Base-by-base conservation (phyloP, 2,888 invertebrate species). In the Synanthedon tipuliformis region DNA sequence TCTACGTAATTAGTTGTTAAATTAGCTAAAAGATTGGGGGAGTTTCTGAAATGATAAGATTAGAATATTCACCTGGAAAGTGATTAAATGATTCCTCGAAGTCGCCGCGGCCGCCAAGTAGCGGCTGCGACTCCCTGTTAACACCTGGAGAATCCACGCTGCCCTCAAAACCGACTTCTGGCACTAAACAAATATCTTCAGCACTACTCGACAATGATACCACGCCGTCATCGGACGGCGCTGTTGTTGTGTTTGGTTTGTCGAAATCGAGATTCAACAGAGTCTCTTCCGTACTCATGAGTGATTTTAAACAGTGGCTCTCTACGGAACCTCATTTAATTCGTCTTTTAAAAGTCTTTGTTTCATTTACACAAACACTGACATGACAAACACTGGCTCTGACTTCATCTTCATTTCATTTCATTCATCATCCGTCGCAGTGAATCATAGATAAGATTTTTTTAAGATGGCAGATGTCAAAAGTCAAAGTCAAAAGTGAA, bases 101-200 rank as follows among this genome's bases (percentile, higher is more conserved):
- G 71, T 93, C 93, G 77, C 91, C 91, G 77, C 92, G 92, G 87
- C 94, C 93, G 84, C 95, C 95, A 53, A 98, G 90, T 62, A 98
- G 92, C 77, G 97, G 97, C 89, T 97, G 97, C 86, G 95, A 95
- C 90, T 98, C 98, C 73, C 96, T 91, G 86, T 94, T 94, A 59
- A 92, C 90, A 59, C 93, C 92, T 75, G 93, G 91, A 52, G 93
- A 93, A 91, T 95, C 95, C 92, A 94, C 92, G 88, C 91, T 91
- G 84, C 92, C 90, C 84, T 93, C 93, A 81, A 95, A 95, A 62
- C 91, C 91, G 65, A 95, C 92, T 84, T 95, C 95, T 63, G 95
- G 95, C 68, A 95, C 91, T 78, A 93, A 87, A 78, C 91, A 90
- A 78, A 92, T 91, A 80, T 93, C 93, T 78, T 93, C 92, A 56